Evolutionary conservation across 2,888 invertebrate genomes (phyloP).

Genomic region (Masnerella sp.): DNA sequence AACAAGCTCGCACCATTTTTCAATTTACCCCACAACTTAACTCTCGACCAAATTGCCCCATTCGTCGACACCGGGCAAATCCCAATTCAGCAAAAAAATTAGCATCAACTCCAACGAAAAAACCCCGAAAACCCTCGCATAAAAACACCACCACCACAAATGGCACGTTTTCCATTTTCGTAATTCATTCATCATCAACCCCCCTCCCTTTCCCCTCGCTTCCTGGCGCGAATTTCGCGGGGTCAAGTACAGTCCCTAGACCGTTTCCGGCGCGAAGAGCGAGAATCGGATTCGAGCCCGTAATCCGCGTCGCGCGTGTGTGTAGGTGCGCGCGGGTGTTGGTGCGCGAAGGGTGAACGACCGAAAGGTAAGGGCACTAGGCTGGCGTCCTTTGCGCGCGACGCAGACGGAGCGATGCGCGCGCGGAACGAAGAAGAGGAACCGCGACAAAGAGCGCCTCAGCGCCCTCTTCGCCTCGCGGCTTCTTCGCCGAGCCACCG

Average conservation of each 20-base stretch:
- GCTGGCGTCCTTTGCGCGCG: constrained; percentile 73
- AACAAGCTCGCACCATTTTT: constrained; percentile 11
- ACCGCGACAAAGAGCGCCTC: constrained; percentile 54
- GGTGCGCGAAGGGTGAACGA: constrained; percentile 73
- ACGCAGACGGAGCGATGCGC: constrained; percentile 41
- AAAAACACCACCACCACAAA: background rate
- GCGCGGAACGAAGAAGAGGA: constrained; percentile 46
- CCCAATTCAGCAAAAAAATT: constrained; percentile 6
- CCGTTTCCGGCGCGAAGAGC: constrained; percentile 46
- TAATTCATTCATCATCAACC: constrained; percentile 55
- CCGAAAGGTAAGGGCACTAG: constrained; percentile 76
- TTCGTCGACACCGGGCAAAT: constrained; percentile 1
- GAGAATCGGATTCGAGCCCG: constrained; percentile 65
- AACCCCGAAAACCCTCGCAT: constrained; percentile 8
- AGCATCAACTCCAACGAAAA: constrained; percentile 11
- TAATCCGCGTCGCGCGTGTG: constrained; percentile 3
- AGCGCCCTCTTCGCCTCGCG: constrained; percentile 58
- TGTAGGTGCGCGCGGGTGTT: constrained; percentile 16
- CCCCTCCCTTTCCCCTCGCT: constrained; percentile 24
- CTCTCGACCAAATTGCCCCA: constrained; percentile 4
- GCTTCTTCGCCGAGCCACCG: constrained; percentile 68
- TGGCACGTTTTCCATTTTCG: constrained; percentile 52
- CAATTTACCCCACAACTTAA: constrained; percentile 3
- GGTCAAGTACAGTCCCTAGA: constrained; percentile 71
- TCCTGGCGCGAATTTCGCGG: constrained; percentile 60